Conservation (phyloP, 2,797 vertebrate species). For the Pampus argenteus region DNA sequence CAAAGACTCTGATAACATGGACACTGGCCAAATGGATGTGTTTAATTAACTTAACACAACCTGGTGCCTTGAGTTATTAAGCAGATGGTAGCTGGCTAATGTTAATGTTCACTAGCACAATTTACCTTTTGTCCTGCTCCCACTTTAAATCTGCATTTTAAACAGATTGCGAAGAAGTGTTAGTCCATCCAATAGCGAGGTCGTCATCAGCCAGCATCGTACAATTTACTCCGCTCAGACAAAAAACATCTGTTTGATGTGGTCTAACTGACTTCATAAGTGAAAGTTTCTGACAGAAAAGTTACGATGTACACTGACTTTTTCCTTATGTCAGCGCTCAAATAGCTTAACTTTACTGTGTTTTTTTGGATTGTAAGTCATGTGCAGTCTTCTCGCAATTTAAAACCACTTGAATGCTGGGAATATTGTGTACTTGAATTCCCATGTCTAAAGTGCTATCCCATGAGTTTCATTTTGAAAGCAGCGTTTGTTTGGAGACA, state of each 20-base stretch:
- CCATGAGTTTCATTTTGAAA: conserved; percentile 50
- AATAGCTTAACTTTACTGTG: neutral
- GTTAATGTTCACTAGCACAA: too few species aligned
- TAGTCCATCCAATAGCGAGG: neutral
- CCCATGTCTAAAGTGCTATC: conserved; percentile 30
- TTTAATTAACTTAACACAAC: neutral
- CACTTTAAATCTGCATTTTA: too few species aligned
- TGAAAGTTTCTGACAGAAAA: neutral
- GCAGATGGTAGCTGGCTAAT: neutral
- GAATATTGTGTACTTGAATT: conserved; percentile 26
- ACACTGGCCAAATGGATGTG: neutral
- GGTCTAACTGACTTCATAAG: neutral
- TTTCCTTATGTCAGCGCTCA: neutral
- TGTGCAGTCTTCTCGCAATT: conserved; percentile 30
- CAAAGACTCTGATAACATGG: neutral
- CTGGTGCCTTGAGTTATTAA: neutral
- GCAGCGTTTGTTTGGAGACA: conserved; percentile 52
- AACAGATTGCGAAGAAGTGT: too few species aligned
- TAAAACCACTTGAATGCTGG: conserved; percentile 25
- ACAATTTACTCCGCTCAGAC: neutral
- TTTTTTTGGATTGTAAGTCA: too few species aligned
- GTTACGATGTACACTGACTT: neutral
- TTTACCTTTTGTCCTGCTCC: too few species aligned
- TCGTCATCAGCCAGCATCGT: neutral
- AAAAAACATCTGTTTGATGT: neutral